Percentiles rank a stretch among this genome's conserved stretches.
These are phyloP conservation scores for Pandemis cinnamomeana DNA, from an alignment of 2,888 invertebrate species.

Conservation along the genomic window DNA sequence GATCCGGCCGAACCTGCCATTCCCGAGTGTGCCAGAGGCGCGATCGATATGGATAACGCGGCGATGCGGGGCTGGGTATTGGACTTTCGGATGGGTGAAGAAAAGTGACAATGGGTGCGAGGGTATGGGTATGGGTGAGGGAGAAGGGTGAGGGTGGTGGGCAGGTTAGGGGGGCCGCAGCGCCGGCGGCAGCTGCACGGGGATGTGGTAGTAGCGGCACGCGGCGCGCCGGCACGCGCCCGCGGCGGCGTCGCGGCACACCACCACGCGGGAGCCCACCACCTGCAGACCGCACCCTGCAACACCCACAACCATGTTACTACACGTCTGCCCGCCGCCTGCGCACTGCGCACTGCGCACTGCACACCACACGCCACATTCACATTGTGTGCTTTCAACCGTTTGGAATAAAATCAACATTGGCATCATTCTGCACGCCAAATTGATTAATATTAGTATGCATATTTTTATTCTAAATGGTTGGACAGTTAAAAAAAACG, in stretches of 20 bases:
- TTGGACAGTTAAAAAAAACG: not conserved
- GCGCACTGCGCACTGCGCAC: too few species aligned
- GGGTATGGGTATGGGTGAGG: constrained; percentile 44
- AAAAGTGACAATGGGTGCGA: constrained; percentile 34
- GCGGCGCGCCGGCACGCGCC: constrained; percentile 96
- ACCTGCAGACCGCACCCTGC: constrained; percentile 97
- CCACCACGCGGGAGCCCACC: constrained; percentile 97
- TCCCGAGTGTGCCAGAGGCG: constrained; percentile 75
- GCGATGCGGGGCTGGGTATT: constrained; percentile 52
- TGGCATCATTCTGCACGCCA: not conserved
- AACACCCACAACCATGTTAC: constrained; percentile 58
- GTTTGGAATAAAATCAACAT: not conserved
- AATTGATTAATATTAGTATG: not conserved
- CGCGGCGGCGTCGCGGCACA: constrained; percentile 97
- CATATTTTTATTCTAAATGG: constrained; percentile 1
- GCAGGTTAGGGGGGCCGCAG: constrained; percentile 78
- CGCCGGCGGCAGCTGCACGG: constrained; percentile 94
- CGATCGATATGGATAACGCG: constrained; percentile 71
- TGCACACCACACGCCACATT: not conserved
- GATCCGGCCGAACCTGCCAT: constrained; percentile 66
- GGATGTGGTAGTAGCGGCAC: constrained; percentile 99
- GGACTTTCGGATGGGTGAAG: constrained; percentile 48
- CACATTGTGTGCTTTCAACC: not conserved
- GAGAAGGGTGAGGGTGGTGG: constrained; percentile 48
- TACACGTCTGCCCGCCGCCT: constrained; percentile 3